phyloP scores from a whole-genome alignment of 2,797 vertebrate genomes.

The Eutrigla gurnardus region DNA sequence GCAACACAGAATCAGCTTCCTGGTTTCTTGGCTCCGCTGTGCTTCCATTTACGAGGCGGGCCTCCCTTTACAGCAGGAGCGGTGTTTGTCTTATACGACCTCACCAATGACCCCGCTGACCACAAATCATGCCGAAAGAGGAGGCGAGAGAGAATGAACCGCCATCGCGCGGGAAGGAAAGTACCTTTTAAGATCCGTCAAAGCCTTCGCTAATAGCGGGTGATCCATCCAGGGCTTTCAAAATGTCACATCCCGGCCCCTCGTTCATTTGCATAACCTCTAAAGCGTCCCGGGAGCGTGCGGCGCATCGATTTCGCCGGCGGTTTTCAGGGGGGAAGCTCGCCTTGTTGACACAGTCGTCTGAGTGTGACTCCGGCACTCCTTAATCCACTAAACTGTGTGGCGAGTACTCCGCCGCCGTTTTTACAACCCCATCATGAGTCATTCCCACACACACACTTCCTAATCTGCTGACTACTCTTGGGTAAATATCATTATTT shows the following conservation, averaged over 20 bases:
- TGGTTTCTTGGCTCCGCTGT: conserved; percentile 44
- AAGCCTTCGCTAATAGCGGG: conserved; percentile 84
- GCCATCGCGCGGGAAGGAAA: conserved; percentile 72
- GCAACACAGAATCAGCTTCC: conserved; percentile 58
- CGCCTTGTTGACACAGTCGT: conserved; percentile 83
- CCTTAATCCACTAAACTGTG: conserved; percentile 84
- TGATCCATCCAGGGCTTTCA: conserved; percentile 87
- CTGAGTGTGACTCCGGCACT: conserved; percentile 77
- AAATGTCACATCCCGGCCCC: conserved; percentile 84
- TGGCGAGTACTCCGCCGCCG: conserved; percentile 61
- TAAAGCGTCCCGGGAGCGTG: conserved; percentile 75
- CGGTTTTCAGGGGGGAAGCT: conserved; percentile 76
- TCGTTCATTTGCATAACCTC: conserved; percentile 87
- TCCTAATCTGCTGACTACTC: conserved; percentile 67
- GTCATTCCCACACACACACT: conserved; percentile 60
- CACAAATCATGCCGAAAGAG: conserved; percentile 81
- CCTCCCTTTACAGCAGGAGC: conserved; percentile 34
- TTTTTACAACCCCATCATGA: conserved; percentile 73
- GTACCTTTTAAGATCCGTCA: conserved; percentile 87
- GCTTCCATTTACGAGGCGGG: conserved; percentile 68
- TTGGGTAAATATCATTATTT: conserved; percentile 76
- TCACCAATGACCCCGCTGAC: conserved; percentile 73
- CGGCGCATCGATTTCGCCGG: conserved; percentile 82
- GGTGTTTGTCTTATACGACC: conserved; percentile 82
- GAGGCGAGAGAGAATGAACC: conserved; percentile 73